Base-by-base conservation (phyloP, 2,797 vertebrate species). In the Rhabdomys pumilio region DNA sequence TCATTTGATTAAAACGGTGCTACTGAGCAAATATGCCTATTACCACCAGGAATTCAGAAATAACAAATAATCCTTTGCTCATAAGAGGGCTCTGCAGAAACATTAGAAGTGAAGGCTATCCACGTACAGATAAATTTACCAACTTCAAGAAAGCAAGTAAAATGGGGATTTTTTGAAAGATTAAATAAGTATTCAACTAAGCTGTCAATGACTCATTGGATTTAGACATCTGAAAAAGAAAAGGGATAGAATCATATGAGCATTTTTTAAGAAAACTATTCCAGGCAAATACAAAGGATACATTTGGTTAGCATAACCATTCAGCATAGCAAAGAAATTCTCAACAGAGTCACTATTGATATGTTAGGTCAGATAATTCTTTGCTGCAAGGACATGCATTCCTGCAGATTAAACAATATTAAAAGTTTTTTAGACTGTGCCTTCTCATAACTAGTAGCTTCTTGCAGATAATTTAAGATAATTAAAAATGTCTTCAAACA, bases 201-300 rank as follows among this genome's bases (percentile, higher is more conserved):
- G 55, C 3, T 67, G 29, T 92, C 65, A 87, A 63, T 65, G 61
- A 88, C 15, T 86, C 65, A 47, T 85, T 80, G 86, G n/a, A 92
- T 81, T 93, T 81, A 91, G 89, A 86, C 84, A 34, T 61, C 67
- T 93, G 22, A 90, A 92, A 85, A 55, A 59, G 63, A 47, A 84
- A 31, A 96, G 7, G 75, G 41, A 65, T 83, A 44, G 5, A 79
- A 67, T 57, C 63, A 94, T 17, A 8, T 47, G 22, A 61, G 1
- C 86, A 63, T 67, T 20, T 80, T 89, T 79, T 88, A 89, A 92
- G 50, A 96, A 86, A 31, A 86, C 6, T 14, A 83, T 75, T 83
- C 20, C 24, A 96, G 57, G 67, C 9, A 94, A 93, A 31, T 63
- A 76, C 47, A 90, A 61, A 91, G 55, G 50, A 82, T 26, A 89